phyloP scores from a whole-genome alignment of 2,797 vertebrate species.

The Cyclura pinguis region DNA sequence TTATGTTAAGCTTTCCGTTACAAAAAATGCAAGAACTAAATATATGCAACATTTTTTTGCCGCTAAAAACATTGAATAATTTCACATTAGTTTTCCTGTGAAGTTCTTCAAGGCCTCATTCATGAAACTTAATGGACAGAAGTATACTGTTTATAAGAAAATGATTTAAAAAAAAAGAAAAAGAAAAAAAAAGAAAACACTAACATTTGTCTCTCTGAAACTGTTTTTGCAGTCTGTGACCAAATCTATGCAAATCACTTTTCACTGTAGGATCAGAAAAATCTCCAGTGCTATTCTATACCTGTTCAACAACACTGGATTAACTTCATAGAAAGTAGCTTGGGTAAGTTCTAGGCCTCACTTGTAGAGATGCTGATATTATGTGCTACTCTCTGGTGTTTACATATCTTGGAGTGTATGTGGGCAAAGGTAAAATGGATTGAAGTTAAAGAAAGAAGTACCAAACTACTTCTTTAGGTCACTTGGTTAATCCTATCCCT shows the following conservation, averaged over 20 bases:
- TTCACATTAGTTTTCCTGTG: neutral
- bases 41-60: neutral
- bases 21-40: neutral
- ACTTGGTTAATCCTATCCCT: neutral
- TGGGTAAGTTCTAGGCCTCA: neutral
- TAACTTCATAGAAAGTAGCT: neutral
- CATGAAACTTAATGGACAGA: neutral
- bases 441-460: neutral
- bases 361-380: neutral
- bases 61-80: neutral
- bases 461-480: neutral
- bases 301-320: neutral
- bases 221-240: neutral
- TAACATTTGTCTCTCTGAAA: neutral
- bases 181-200: neutral
- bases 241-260: neutral
- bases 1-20: too few relatives aligned
- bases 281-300: neutral
- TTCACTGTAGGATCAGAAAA: neutral
- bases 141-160: neutral
- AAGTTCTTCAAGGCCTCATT: neutral
- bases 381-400: neutral
- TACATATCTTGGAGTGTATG: neutral
- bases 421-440: neutral
- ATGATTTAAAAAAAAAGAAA: neutral